Base-by-base conservation (phyloP, 2,888 invertebrate species). In the Thumatha senex region DNA sequence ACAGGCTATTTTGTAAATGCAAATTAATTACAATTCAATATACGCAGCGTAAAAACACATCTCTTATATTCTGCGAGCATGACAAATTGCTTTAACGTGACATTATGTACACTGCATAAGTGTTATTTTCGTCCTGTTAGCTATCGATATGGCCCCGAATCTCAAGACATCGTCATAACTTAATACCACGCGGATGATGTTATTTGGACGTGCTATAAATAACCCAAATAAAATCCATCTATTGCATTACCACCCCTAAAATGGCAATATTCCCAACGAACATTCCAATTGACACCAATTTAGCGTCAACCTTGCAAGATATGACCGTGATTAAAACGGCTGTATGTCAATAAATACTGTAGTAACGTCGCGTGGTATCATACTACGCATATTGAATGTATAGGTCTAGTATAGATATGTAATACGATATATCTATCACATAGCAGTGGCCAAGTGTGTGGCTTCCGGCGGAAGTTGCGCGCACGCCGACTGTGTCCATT, bases 401-500 rank as follows among this genome's bases (percentile, higher is more conserved):
- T 38, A 64, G 56, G 18, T 24, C 18, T 24, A 5, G 18, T 24
- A 64, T 63, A 70, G 58, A 63, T 72, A 61, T 66, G 70, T 63
- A 67, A 72, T 67, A 60, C 62, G 70, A 74, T 74, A 74, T 74
- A 76, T 71, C 56, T 61, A 56, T 56, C 63, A 69, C 63, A 72
- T 61, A 63, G 59, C 61, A 65, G 61, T 60, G 61, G 71, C 71
- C 74, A 68, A 70, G 76, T 77, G 82, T 84, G 82, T 83, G 84
- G 84, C 75, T 84, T 90, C 90, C 90, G 89, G 71, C 89, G 90
- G 89, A 91, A 84, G 87, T 83, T 75, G 84, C 82, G 78, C 79
- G 76, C 85, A 89, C 86, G 88, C 81, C 73, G 84, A 80, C 86
- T 84, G 81, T 88, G 89, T 86, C 84, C 86, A 80, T 71, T 70